Base-by-base conservation (phyloP, 2,888 invertebrate genomes). In the Leptopilina myrica region DNA sequence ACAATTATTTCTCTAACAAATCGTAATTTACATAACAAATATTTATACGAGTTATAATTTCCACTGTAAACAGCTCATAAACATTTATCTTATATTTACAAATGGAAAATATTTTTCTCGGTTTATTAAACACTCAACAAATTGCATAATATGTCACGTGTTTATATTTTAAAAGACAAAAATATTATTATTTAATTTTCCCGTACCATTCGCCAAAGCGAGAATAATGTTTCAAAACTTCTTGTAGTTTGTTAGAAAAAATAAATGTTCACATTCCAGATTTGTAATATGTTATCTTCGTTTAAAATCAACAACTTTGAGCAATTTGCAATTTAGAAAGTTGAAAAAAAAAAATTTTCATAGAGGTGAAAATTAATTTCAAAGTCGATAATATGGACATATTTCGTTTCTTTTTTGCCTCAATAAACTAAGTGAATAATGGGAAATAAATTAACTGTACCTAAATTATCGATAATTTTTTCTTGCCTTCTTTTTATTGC, bases 151-250 rank as follows among this genome's bases (percentile, higher is more conserved):
- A 73, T 73, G 56, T 73, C 73, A 73, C 26, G 56, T 73, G 56
- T 6, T n/a, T n/a, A 56, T 56, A 49, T 49, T 49, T 73, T 73
- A 56, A 73, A 20, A n/a, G 26, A 53, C 26, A 26, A 73, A 73
- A 56, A 9, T 69, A 49, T 69, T 53, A 56, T 73, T 73, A 73
- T 73, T 73, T 53, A 56, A 56, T 53, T n/a, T 56, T 73, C 73
- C 56, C 56, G 53, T 53, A n/a, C 73, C 73, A 33, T 8, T 73
- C 40, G 33, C 73, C 11, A 73, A 73, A 56, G 73, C 73, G 73
- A 73, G 73, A 73, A 73, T 73, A 73, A 53, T 40, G 56, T 73
- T 73, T 73, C 73, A 73, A 73, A 73, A 73, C 73, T 73, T 56
- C 9, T n/a, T 9, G 26, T 56, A 73, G 14, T 49, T 9, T 3